A percentile compares a stretch with the other conserved stretches of the same genome.
Conservation (phyloP, 64 coral and sea anemone genomes). For the Astreopora myriophthalma region DNA sequence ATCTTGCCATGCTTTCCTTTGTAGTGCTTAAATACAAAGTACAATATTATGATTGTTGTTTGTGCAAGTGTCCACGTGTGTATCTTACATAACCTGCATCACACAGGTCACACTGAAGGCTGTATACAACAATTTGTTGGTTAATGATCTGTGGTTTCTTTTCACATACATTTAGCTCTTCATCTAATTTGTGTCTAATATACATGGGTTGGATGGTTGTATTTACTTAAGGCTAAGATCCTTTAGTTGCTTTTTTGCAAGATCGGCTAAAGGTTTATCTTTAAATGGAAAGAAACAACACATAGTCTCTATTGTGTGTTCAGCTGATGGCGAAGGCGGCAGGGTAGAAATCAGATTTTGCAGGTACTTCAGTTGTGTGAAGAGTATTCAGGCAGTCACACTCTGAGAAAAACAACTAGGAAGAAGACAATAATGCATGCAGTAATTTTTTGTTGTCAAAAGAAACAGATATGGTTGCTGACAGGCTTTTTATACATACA, state of each 20-base stretch:
- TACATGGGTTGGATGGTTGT: neutral
- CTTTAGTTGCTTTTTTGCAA: neutral
- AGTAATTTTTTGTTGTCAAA: too few species aligned
- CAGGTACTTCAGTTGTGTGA: too few species aligned
- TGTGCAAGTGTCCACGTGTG: slow-evolving; percentile 19
- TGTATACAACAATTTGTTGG: slow-evolving; percentile 17
- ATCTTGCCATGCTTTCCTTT: slow-evolving; percentile 6
- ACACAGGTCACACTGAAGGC: slow-evolving; percentile 23
- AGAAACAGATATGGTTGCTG: too few species aligned
- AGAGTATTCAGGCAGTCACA: too few species aligned
- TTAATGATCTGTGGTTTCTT: neutral
- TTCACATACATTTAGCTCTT: neutral
- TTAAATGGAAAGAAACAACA: neutral
- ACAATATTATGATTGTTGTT: neutral
- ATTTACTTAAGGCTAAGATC: neutral
- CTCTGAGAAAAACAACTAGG: too few species aligned
- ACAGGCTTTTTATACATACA: too few species aligned
- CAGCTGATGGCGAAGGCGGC: too few species aligned
- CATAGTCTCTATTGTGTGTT: neutral
- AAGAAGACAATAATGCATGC: too few species aligned
- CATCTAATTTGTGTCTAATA: neutral
- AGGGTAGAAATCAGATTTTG: too few species aligned
- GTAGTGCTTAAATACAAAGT: slow-evolving; percentile 28
- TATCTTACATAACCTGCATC: slow-evolving; percentile 7
- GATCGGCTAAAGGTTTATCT: slow-evolving; percentile 17